Evolutionary conservation across 92 coral and sea anemone genomes (phyloP).

Genomic region (Umimayanthus chanpuru): DNA sequence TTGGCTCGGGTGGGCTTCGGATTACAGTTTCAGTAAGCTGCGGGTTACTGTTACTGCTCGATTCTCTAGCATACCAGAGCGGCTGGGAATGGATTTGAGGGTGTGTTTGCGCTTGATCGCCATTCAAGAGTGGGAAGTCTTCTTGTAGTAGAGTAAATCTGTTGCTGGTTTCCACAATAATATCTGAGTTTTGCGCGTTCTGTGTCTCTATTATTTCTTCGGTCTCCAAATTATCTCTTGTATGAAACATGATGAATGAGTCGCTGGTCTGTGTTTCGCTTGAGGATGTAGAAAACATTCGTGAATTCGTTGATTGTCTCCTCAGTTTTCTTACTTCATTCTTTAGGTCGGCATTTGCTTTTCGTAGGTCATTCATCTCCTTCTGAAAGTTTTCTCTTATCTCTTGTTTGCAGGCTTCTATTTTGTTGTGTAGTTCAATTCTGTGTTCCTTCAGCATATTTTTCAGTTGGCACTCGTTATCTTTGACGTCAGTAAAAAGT

Average conservation of each 20-base stretch:
- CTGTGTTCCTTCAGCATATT: conserved; percentile 6
- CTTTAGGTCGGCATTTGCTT: background rate
- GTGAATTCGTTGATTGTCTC: background rate
- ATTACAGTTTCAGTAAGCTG: background rate
- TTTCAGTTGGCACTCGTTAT: background rate
- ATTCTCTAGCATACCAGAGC: background rate
- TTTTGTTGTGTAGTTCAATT: conserved; percentile 21
- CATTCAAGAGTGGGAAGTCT: conserved; percentile 10
- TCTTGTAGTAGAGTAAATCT: conserved; percentile 7
- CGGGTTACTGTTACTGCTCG: background rate
- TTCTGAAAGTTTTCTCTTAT: conserved; percentile 17
- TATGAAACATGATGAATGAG: background rate
- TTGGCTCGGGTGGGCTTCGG: background rate
- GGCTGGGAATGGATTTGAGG: conserved; percentile 5
- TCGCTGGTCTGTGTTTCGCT: background rate
- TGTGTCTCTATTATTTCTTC: conserved; percentile 2
- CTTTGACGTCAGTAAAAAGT: background rate
- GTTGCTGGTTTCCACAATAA: conserved; percentile 4
- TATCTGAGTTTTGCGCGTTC: background rate
- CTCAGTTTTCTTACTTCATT: background rate
- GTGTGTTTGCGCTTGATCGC: conserved; percentile 11
- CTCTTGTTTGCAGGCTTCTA: conserved; percentile 9
- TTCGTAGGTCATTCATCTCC: conserved; percentile 16
- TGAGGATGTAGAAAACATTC: background rate
- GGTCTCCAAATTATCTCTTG: conserved; percentile 16